These are phyloP conservation scores for Psettodes erumei DNA, from an alignment of 2,113 vertebrate genomes.

Conservation along the genomic window DNA sequence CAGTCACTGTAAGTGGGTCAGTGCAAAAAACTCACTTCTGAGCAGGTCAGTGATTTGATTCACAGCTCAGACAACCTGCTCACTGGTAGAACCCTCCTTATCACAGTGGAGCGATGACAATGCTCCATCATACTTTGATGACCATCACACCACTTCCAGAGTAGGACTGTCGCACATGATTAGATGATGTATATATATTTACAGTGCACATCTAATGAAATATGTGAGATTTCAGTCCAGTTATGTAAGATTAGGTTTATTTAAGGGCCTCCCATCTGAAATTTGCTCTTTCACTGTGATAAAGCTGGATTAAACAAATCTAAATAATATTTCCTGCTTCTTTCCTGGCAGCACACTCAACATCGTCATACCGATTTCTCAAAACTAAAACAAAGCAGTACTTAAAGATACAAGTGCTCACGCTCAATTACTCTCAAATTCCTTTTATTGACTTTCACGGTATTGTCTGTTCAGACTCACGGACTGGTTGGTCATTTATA, in stretches of 20 bases:
- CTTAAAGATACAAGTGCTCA: neutral
- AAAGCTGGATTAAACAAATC: neutral
- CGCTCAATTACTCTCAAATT: no score
- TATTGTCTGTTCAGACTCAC: no score
- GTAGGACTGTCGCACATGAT: neutral
- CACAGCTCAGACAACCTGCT: neutral
- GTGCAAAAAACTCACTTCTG: neutral
- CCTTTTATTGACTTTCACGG: no score
- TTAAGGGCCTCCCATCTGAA: neutral
- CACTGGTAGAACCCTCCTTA: neutral
- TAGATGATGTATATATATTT: no score
- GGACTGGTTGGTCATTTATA: no score
- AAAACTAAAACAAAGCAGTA: neutral
- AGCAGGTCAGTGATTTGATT: constrained; percentile 14
- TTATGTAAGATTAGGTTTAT: neutral
- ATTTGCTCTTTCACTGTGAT: neutral
- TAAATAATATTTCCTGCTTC: neutral
- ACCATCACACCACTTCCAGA: neutral
- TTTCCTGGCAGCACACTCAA: neutral
- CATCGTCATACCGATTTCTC: neutral
- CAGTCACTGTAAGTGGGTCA: constrained; percentile 14
- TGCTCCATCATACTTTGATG: neutral
- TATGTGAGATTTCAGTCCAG: neutral
- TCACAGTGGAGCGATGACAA: neutral
- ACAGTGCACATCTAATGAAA: neutral